Evolutionary conservation across 2,113 vertebrate genomes (phyloP).

Genomic region (Amia ocellicauda): DNA sequence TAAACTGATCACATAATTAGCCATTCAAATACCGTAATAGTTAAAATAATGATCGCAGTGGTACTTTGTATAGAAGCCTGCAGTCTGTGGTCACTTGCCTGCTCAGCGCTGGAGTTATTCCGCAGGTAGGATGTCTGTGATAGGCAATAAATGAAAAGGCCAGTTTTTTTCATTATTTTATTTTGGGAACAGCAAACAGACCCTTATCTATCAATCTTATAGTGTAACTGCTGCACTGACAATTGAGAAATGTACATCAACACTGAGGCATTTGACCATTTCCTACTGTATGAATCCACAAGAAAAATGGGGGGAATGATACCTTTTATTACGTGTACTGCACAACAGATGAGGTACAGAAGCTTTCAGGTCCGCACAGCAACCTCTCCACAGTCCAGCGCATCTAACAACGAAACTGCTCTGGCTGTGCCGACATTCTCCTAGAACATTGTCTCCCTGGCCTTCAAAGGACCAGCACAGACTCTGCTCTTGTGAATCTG

Average conservation of each 20-base stretch:
- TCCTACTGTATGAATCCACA: not conserved
- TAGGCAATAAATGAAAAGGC: constrained; percentile 1
- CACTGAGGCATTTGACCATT: constrained; percentile 1
- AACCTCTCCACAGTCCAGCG: not conserved
- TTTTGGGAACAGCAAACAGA: constrained; percentile 15
- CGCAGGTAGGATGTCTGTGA: constrained; percentile 20
- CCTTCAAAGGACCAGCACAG: too few species aligned
- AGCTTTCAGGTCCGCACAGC: not conserved
- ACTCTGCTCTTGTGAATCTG: too few species aligned
- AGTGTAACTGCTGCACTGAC: not conserved
- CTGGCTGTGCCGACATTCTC: too few species aligned
- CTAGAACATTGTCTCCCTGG: too few species aligned
- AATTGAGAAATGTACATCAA: not conserved
- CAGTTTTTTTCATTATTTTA: constrained; percentile 14
- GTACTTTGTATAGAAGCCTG: too few species aligned
- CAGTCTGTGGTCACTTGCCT: too few species aligned
- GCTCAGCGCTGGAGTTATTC: not conserved
- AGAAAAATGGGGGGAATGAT: constrained; percentile 22
- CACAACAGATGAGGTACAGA: constrained; percentile 16
- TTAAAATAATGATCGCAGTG: too few species aligned
- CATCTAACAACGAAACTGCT: not conserved
- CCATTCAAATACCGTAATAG: too few species aligned
- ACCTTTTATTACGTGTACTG: constrained; percentile 9
- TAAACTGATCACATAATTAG: too few species aligned
- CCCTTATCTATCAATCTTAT: constrained; percentile 10